Evolutionary conservation across 2,888 invertebrate species (phyloP), one percentile per base, ranked within the genome.

Genomic region (Tholera decimalis): DNA sequence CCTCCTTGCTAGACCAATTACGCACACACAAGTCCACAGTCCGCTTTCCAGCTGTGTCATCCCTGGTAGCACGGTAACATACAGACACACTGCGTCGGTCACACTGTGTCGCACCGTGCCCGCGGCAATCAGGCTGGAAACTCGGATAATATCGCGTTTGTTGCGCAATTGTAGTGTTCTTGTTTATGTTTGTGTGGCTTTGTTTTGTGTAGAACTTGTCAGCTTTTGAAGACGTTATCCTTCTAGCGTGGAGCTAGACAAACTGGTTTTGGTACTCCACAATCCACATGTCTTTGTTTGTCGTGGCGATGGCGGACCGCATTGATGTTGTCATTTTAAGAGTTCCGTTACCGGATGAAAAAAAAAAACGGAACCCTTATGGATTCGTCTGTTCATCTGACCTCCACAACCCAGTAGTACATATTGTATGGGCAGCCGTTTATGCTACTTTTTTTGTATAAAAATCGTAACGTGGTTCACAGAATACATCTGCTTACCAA

Each of bases 81-180:
- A 79, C 44, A 79, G 20, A 77, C 53, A 54, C 53, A 72, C 9
- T 39, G 13, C 13, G n/a, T 8, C 18, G 43, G 58, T 51, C 58
- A 63, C 66, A 71, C 65, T 57, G 76, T 74, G 66, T 66, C 66
- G 56, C 59, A 15, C 53, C 7, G 73, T 76, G 73, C 58, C 13
- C 56, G 44, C 28, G 51, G 61, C 49, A 82, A 80, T 68, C 77
- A 82, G 80, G 77, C 53, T 82, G 77, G 83, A 80, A 79, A 82
- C 64, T 30, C 47, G 49, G 56, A 56, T 79, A 53, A 71, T 54
- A 58, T 37, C 47, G 35, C 6, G 57, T 73, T 47, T 41, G 53
- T 73, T 78, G 43, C 74, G 78, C 46, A 73, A 73, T 73, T 44
- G 58, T 59, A 53, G 20, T 74, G 49, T 56, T 63, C 26, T 59